These are phyloP conservation scores for Phenganax subtilis DNA, from an alignment of 92 coral and sea anemone genomes.

Conservation along the genomic window DNA sequence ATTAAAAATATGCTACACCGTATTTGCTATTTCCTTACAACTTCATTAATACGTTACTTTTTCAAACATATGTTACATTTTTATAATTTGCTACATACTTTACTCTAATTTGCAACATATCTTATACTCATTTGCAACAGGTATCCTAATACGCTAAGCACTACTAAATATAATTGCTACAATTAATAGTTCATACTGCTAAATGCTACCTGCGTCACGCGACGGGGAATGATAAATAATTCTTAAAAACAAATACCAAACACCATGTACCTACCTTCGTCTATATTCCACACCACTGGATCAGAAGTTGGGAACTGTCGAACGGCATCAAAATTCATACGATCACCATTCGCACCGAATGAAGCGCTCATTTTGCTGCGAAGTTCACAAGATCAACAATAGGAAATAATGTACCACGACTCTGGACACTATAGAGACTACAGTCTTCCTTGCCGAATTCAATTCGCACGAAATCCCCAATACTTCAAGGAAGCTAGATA, in stretches of 20 bases:
- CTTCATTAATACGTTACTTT: too few species aligned
- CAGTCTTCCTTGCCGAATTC: too few species aligned
- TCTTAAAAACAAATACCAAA: not conserved
- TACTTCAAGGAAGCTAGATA: too few species aligned
- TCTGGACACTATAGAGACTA: too few species aligned
- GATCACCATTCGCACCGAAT: not conserved
- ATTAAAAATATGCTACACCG: too few species aligned
- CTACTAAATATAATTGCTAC: not conserved
- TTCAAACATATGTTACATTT: too few species aligned
- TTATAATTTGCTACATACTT: too few species aligned
- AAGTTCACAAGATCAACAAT: not conserved
- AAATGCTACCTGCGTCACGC: not conserved
- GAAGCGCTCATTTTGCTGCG: not conserved
- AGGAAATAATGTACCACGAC: not conserved
- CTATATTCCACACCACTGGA: conserved; percentile 20
- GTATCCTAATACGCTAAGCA: not conserved
- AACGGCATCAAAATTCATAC: not conserved
- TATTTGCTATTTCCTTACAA: too few species aligned
- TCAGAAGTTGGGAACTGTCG: conserved; percentile 26
- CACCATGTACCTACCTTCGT: not conserved
- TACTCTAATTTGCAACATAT: too few species aligned
- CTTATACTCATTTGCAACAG: not conserved
- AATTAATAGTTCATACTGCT: not conserved
- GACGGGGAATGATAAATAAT: not conserved
- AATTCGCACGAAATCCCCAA: too few species aligned